Conservation (phyloP, 2,888 invertebrate species). For the Ennomos erosarius region DNA sequence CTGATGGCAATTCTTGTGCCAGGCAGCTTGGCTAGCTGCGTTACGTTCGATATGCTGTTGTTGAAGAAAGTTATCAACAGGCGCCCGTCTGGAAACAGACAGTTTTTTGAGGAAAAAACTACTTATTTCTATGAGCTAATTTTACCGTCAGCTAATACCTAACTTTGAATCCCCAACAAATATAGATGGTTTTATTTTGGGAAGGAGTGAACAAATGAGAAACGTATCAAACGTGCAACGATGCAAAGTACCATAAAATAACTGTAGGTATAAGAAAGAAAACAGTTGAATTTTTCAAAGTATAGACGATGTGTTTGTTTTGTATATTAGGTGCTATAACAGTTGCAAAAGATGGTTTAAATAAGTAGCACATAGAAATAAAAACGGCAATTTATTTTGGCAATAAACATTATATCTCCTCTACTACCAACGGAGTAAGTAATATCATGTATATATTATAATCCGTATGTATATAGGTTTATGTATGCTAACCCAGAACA, state of each 20-base stretch:
- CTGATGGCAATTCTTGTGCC: constrained; percentile 77
- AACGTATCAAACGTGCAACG: too few species aligned
- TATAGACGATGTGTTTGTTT: constrained; percentile 7
- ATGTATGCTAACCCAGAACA: constrained; percentile 6
- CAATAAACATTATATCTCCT: constrained; percentile 33
- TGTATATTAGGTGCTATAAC: too few species aligned
- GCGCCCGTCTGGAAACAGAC: constrained; percentile 65
- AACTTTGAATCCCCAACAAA: too few species aligned
- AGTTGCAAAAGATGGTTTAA: constrained; percentile 10
- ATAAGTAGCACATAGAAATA: constrained; percentile 13
- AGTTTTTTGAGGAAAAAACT: background rate
- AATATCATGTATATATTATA: constrained; percentile 2
- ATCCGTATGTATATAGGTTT: too few species aligned
- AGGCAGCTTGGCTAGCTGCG: constrained; percentile 71
- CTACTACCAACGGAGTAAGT: constrained; percentile 15
- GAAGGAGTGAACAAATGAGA: too few species aligned
- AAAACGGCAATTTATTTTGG: constrained; percentile 19
- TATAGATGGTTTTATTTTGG: too few species aligned
- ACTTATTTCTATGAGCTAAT: too few species aligned
- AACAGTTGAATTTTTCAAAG: background rate
- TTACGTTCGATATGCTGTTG: constrained; percentile 80
- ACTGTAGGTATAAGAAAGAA: too few species aligned
- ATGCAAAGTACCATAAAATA: too few species aligned
- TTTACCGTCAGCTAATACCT: too few species aligned
- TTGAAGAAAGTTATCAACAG: constrained; percentile 84